Evolutionary conservation across 1,140 invertebrate genomes (phyloP).

Genomic region (Amyelois transitella): DNA sequence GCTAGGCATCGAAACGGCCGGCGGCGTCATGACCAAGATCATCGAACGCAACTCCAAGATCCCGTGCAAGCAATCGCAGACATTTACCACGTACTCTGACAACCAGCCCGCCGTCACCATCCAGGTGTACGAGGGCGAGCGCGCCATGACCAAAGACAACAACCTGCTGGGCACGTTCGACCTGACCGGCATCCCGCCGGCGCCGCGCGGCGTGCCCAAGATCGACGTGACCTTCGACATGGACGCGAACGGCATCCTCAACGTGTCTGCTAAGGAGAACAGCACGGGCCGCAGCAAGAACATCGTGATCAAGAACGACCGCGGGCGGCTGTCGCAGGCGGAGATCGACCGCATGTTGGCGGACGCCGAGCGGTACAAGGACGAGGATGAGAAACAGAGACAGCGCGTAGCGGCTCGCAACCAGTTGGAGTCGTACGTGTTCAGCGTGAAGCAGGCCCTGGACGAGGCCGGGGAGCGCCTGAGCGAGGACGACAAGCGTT

Average conservation of each 20-base stretch:
- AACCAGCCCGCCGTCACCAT: constrained; percentile 78
- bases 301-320: too few species aligned
- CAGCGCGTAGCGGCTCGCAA: constrained; percentile 82
- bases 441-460: constrained; percentile 80
- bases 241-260: constrained; percentile 76
- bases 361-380: too few species aligned
- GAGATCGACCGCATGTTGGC: too few species aligned
- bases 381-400: constrained; percentile 78
- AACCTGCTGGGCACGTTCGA: constrained; percentile 85
- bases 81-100: constrained; percentile 77
- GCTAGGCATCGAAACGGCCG: constrained; percentile 54
- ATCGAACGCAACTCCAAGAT: constrained; percentile 55
- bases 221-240: constrained; percentile 76
- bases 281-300: constrained; percentile 62
- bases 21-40: constrained; percentile 33
- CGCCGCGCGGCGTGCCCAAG: constrained; percentile 74
- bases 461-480: constrained; percentile 19
- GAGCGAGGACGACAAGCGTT: constrained; percentile 4
- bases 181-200: constrained; percentile 81
- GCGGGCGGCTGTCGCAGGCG: too few species aligned
- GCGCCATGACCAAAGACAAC: constrained; percentile 73
- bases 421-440: too few species aligned
- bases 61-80: constrained; percentile 75
- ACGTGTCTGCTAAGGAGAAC: constrained; percentile 75
- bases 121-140: constrained; percentile 31